Evolutionary conservation across 2,797 vertebrate genomes (phyloP).

Genomic region (Trachops cirrhosus): DNA sequence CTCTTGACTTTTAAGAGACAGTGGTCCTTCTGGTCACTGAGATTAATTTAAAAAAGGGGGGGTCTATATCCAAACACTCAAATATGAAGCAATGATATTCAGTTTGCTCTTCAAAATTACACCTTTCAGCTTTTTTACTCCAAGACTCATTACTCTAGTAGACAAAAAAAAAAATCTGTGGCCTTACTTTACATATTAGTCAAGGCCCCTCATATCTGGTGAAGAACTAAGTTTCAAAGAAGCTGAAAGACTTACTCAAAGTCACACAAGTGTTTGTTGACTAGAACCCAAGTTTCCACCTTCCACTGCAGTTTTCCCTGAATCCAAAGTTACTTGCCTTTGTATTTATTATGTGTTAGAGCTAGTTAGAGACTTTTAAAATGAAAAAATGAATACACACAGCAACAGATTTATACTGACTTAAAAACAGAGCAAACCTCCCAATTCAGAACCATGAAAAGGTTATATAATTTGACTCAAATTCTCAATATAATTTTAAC

Average conservation of each 20-base stretch:
- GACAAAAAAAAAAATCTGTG: neutral
- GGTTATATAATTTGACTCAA: slow-evolving; percentile 48
- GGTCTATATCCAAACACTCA: neutral
- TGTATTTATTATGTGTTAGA: slow-evolving; percentile 16
- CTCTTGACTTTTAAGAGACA: neutral
- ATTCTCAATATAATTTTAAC: slow-evolving; percentile 60
- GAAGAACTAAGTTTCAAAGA: slow-evolving; percentile 6
- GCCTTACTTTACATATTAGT: neutral
- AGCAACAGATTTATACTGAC: slow-evolving; percentile 36
- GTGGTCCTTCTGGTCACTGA: neutral
- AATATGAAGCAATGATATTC: neutral
- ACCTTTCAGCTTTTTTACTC: neutral
- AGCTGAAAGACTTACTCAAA: neutral
- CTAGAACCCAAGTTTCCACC: neutral
- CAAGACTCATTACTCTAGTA: neutral
- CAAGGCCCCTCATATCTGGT: neutral
- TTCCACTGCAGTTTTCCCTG: neutral
- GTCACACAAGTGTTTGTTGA: neutral
- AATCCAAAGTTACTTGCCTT: slow-evolving; percentile 28
- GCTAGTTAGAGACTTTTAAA: slow-evolving; percentile 52
- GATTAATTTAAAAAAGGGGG: neutral
- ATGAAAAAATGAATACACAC: slow-evolving; percentile 60
- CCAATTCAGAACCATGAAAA: slow-evolving; percentile 43
- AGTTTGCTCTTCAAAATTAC: slow-evolving; percentile 14
- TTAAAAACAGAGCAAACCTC: slow-evolving; percentile 53